These are phyloP conservation scores for Chrysina gloriosa DNA, from an alignment of 2,888 invertebrate genomes.

Conservation along the genomic window DNA sequence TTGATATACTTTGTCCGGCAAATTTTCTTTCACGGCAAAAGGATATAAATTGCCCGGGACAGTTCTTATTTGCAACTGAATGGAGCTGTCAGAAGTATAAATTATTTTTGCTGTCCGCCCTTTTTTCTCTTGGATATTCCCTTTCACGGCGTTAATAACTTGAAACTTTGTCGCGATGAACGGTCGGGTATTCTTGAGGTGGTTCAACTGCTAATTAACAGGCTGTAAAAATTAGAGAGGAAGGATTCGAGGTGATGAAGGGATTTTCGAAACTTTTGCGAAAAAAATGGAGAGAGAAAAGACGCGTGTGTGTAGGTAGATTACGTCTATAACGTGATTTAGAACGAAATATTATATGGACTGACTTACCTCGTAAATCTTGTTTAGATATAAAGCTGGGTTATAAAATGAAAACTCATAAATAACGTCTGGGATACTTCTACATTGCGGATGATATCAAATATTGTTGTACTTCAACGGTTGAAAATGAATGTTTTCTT, in stretches of 20 bases:
- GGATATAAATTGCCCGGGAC: conserved; percentile 36
- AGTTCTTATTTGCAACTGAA: conserved; percentile 40
- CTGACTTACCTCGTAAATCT: conserved; percentile 16
- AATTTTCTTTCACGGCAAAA: conserved; percentile 40
- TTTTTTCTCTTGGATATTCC: conserved; percentile 8
- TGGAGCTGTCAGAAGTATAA: conserved; percentile 36
- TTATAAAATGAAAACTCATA: conserved; percentile 11
- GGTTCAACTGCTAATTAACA: conserved; percentile 10
- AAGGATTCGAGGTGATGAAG: background rate
- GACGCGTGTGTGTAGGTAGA: background rate
- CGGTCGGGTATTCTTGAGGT: background rate
- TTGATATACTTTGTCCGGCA: conserved; percentile 46
- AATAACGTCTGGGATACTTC: conserved; percentile 3
- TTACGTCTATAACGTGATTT: background rate
- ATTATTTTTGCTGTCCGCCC: conserved; percentile 36
- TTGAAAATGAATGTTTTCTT: too few species aligned
- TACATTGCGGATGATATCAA: too few species aligned
- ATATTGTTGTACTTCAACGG: too few species aligned
- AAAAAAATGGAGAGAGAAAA: conserved; percentile 1
- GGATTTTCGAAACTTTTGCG: background rate
- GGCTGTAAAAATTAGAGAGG: conserved; percentile 5
- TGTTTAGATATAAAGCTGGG: conserved; percentile 13
- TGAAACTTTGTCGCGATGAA: conserved; percentile 6
- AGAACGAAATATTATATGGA: conserved; percentile 13
- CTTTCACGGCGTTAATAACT: conserved; percentile 33